Percentiles rank a stretch among this genome's conserved stretches.
Evolutionary conservation across 1,140 invertebrate species (phyloP).

Genomic region (Oppia nitens): DNA sequence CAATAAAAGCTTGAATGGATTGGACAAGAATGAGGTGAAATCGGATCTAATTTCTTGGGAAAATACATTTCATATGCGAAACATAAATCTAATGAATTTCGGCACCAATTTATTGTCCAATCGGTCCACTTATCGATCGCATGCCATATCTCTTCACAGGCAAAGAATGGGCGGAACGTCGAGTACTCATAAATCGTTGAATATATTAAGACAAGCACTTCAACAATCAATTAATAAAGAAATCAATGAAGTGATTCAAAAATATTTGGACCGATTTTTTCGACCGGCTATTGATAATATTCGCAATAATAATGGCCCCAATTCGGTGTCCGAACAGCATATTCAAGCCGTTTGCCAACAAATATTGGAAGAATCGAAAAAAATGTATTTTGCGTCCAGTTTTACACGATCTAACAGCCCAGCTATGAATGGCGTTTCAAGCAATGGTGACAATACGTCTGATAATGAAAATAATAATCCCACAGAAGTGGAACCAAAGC

Average conservation of each 20-base stretch:
- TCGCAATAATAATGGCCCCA: conserved; percentile 47
- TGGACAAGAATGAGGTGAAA: no score
- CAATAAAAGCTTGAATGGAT: background rate
- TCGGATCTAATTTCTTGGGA: background rate
- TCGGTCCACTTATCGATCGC: background rate
- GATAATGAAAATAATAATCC: conserved; percentile 20
- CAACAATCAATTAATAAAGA: conserved; percentile 57
- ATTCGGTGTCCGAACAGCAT: conserved; percentile 54
- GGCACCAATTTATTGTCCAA: background rate
- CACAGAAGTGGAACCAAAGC: conserved; percentile 30
- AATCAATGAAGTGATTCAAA: conserved; percentile 38
- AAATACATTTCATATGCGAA: background rate
- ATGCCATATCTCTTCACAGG: background rate
- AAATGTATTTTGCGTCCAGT: conserved; percentile 21
- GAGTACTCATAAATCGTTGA: conserved; percentile 45
- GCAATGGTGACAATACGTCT: background rate
- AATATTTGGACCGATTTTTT: conserved; percentile 35
- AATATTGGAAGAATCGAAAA: conserved; percentile 48
- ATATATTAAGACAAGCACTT: conserved; percentile 50
- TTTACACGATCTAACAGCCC: conserved; percentile 22
- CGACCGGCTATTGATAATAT: conserved; percentile 61
- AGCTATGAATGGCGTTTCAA: background rate
- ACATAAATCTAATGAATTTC: background rate
- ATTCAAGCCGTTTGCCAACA: conserved; percentile 50
- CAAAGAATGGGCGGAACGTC: conserved; percentile 8